Conservation (phyloP, 2,888 invertebrate species). For the Meloe dianella region DNA sequence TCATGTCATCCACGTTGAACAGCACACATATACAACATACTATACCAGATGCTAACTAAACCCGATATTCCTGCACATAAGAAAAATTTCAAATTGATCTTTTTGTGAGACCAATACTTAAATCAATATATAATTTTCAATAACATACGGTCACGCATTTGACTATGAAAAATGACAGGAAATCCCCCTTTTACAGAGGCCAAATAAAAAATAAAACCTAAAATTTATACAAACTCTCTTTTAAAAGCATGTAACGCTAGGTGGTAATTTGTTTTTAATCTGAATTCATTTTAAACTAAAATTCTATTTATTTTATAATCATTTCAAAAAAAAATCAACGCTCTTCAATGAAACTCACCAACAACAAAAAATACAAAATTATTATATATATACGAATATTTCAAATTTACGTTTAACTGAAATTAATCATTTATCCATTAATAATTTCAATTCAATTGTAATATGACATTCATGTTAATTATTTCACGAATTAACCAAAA, state of each 20-base stretch:
- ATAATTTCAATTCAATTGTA: background rate
- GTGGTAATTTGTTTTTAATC: background rate
- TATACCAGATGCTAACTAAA: constrained; percentile 15
- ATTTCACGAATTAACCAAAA: background rate
- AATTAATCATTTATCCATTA: background rate
- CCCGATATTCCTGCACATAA: constrained; percentile 12
- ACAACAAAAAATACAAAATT: no score
- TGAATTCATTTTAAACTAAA: background rate
- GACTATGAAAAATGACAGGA: constrained; percentile 22
- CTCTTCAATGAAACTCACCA: background rate
- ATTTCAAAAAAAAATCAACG: background rate
- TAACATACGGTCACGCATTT: constrained; percentile 23
- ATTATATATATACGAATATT: background rate
- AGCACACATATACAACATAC: constrained; percentile 16
- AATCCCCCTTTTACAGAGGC: background rate
- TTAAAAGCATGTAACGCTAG: background rate
- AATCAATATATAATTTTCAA: constrained; percentile 25
- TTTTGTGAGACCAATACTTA: constrained; percentile 19
- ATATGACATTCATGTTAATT: background rate
- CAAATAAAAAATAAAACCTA: background rate
- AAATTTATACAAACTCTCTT: background rate
- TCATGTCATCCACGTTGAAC: constrained; percentile 24
- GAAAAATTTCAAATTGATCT: constrained; percentile 22
- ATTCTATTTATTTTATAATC: background rate
- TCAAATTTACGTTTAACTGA: background rate